phyloP scores from a whole-genome alignment of 2,113 vertebrate species.

The Lasiurus borealis region DNA sequence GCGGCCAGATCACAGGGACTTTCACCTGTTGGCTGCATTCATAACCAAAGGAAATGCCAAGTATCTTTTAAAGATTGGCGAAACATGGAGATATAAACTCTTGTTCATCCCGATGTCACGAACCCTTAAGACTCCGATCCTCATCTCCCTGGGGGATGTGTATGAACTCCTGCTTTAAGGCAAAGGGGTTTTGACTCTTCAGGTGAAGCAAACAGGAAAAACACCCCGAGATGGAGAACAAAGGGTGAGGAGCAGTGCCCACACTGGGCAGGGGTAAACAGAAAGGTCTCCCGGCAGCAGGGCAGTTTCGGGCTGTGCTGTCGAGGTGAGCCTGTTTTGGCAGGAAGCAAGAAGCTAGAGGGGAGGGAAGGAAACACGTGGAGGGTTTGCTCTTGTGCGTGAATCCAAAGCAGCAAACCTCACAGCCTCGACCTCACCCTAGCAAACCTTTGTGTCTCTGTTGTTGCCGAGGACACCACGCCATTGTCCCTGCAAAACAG shows the following conservation, averaged over 20 bases:
- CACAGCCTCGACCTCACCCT: neutral
- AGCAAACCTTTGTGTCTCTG: conserved; percentile 12
- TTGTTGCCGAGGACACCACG: conserved; percentile 36
- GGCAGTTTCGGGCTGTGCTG: neutral
- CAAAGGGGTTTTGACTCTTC: conserved; percentile 13
- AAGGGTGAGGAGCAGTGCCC: neutral
- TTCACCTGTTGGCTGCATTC: neutral
- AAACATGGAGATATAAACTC: neutral
- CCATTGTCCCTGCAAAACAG: conserved; percentile 43
- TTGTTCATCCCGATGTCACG: neutral
- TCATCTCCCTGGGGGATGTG: neutral
- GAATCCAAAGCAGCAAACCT: conserved; percentile 16
- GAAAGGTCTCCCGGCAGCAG: neutral
- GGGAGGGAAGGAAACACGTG: neutral
- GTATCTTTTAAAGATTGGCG: neutral
- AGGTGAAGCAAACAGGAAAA: neutral
- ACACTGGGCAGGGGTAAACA: neutral
- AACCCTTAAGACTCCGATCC: neutral
- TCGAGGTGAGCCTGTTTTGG: neutral
- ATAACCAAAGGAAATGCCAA: conserved; percentile 12
- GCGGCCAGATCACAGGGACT: neutral
- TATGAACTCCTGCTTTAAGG: neutral
- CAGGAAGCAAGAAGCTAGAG: neutral
- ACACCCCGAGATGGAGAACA: neutral
- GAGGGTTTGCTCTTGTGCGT: neutral